Evolutionary conservation across 2,797 vertebrate genomes (phyloP).

Genomic region (Karalla daura): DNA sequence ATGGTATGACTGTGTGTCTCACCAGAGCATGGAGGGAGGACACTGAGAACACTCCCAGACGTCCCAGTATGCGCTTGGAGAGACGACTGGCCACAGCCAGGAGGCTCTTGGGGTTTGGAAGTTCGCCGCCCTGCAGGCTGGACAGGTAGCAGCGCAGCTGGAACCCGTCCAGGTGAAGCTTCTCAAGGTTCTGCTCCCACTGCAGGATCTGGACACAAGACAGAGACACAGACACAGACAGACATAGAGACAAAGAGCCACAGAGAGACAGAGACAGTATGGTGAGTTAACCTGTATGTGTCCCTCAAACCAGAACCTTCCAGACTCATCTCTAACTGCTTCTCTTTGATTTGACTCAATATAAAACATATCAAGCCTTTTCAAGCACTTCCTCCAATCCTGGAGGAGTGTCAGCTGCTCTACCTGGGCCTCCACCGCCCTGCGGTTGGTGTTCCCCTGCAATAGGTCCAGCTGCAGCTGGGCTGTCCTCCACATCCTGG

Average conservation of each 20-base stretch:
- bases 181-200: slow-evolving; percentile 97
- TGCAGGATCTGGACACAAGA: slow-evolving; percentile 88
- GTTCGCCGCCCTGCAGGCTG: slow-evolving; percentile 93
- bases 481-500: slow-evolving; percentile 97
- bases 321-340: too few species aligned
- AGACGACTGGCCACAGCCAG: slow-evolving; percentile 89
- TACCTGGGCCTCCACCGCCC: slow-evolving; percentile 94
- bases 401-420: background rate
- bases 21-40: slow-evolving; percentile 96
- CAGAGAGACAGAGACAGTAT: too few species aligned
- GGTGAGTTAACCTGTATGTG: too few species aligned
- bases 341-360: background rate
- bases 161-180: slow-evolving; percentile 94
- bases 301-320: too few species aligned
- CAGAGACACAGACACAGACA: background rate
- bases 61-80: slow-evolving; percentile 89
- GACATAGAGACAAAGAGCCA: too few species aligned
- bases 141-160: slow-evolving; percentile 91
- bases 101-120: slow-evolving; percentile 94
- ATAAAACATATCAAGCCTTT: too few species aligned
- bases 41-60: slow-evolving; percentile 92
- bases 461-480: slow-evolving; percentile 93
- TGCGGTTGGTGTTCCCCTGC: slow-evolving; percentile 91
- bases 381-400: too few species aligned
- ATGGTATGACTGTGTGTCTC: slow-evolving; percentile 40